Evolutionary conservation across 2,113 vertebrate genomes (phyloP).

Genomic region (Nibea coibor): DNA sequence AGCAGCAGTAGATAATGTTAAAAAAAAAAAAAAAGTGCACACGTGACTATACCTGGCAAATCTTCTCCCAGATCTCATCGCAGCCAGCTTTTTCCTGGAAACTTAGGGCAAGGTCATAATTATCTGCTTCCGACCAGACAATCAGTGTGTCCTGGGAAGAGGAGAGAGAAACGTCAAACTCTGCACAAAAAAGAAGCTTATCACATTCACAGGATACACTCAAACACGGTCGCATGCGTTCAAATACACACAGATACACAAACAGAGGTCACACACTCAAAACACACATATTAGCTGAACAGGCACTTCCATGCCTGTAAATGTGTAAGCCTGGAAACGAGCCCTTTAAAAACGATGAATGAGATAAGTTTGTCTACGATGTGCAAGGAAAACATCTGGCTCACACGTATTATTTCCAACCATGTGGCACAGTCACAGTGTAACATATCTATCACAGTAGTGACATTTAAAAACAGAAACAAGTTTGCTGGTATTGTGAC

Average conservation of each 20-base stretch:
- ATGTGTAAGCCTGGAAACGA: not conserved
- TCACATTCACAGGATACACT: not conserved
- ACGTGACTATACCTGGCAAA: constrained; percentile 91
- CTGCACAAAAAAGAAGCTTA: not conserved
- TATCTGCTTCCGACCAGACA: constrained; percentile 99
- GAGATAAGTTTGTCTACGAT: not conserved
- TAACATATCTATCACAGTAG: not conserved
- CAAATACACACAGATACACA: not conserved
- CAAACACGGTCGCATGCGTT: not conserved
- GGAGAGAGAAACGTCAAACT: constrained; percentile 46
- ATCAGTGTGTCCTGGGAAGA: constrained; percentile 93
- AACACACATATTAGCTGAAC: not conserved
- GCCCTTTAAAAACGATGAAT: not conserved
- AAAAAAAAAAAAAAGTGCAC: not conserved
- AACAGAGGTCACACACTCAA: not conserved
- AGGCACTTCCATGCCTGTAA: not conserved
- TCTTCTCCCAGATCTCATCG: constrained; percentile 99
- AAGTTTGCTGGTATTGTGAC: not conserved
- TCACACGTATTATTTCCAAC: not conserved
- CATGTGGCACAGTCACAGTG: not conserved
- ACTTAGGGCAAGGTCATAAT: constrained; percentile 98
- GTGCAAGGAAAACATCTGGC: not conserved
- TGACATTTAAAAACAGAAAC: not conserved
- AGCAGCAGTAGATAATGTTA: not conserved
- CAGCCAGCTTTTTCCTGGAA: constrained; percentile 99